Base-by-base conservation (phyloP, 2,113 vertebrate genomes). In the Muscicapa adusta region DNA sequence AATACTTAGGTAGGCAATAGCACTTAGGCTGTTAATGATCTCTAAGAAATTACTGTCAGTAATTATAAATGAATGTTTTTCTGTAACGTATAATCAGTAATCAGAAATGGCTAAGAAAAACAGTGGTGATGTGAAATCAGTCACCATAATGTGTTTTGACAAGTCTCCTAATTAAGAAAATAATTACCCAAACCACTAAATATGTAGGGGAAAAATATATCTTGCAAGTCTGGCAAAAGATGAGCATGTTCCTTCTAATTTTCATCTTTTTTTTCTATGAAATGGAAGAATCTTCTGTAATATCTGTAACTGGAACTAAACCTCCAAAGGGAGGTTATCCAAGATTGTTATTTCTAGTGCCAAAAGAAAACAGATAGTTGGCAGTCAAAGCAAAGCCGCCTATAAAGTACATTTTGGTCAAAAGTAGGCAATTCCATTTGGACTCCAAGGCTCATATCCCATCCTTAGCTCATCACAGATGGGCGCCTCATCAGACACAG, bases 161-260 rank as follows among this genome's bases (percentile, higher is more conserved):
- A 96, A 85, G 88, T 75, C 50, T 87, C 14, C 72, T 92, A 85
- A 89, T 94, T 92, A 93, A 93, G 68, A 94, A 97, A 95, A 96
- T 94, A 96, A 95, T 96, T 96, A 95, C 88, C 63, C 76, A 94
- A 94, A 83, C 88, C 56, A 82, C 70, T 76, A 96, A 96, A 77
- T 93, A 97, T 94, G 91, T 77, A 94, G 57, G 48, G 29, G 62
- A 16, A 88, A 96, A 89, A 91, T 67, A 40, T 62, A 61, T 93
- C 56, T 76, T 82, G 60, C 66, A 86, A 96, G 15, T 63, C 73
- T 97, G 94, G 92, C 93, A 94, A 94, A 83, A 73, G 68, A 85
- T 91, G 77, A 96, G 62, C 71, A 10, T 62, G 70, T 85, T 97
- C 81, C 79, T 95, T 95, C 73, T 95, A 94, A 95, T 81, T 94